Evolutionary conservation across 2,888 invertebrate species (phyloP).

Genomic region (Clivina fossor): DNA sequence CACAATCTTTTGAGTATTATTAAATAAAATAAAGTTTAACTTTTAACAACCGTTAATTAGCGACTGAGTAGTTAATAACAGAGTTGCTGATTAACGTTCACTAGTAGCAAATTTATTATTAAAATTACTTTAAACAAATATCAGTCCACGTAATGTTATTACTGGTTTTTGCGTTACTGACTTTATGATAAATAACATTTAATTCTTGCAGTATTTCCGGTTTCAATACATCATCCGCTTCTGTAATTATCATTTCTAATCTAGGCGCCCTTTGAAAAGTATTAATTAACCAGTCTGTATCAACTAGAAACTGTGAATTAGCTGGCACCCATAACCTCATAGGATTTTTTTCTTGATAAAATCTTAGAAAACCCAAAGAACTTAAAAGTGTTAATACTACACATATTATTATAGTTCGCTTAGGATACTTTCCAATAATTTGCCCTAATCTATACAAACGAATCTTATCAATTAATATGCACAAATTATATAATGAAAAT

Average conservation of each 20-base stretch:
- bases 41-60: too few species aligned
- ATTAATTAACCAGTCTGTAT: conserved; percentile 72
- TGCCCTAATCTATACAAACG: conserved; percentile 65
- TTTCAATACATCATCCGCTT: conserved; percentile 67
- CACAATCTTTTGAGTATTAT: too few species aligned
- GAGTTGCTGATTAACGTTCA: too few species aligned
- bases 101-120: background rate
- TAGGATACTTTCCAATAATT: conserved; percentile 61
- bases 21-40: too few species aligned
- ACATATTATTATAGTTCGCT: conserved; percentile 61
- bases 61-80: too few species aligned
- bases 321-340: conserved; percentile 76
- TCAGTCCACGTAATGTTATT: conserved; percentile 52
- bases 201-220: conserved; percentile 60
- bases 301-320: conserved; percentile 67
- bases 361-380: conserved; percentile 63
- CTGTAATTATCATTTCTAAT: conserved; percentile 63
- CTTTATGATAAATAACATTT: conserved; percentile 40
- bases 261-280: conserved; percentile 67
- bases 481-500: conserved; percentile 1
- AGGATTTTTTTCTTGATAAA: conserved; percentile 74
- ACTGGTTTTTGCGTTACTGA: conserved; percentile 15
- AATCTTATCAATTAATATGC: too few species aligned
- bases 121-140: conserved; percentile 58
- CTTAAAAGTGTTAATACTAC: conserved; percentile 61